These are phyloP conservation scores for Drosophila greeni DNA, from an alignment of 2,888 invertebrate genomes.

Conservation along the genomic window DNA sequence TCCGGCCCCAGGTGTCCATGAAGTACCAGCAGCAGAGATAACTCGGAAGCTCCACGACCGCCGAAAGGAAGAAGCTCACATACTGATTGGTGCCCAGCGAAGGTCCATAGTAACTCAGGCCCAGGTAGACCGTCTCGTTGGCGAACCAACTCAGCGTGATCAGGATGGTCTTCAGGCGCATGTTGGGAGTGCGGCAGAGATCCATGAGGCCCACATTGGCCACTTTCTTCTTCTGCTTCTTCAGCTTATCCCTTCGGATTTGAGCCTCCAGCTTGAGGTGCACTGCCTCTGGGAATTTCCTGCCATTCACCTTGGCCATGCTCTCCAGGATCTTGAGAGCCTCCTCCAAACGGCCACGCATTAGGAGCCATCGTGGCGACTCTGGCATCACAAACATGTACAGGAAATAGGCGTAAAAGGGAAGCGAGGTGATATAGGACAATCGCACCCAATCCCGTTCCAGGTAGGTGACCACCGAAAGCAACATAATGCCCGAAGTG, in stretches of 20 bases:
- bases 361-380: slow-evolving; percentile 94
- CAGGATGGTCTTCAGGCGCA: slow-evolving; percentile 90
- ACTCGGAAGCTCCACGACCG: slow-evolving; percentile 92
- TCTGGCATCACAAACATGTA: slow-evolving; percentile 94
- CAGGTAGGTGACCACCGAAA: slow-evolving; percentile 91
- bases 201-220: slow-evolving; percentile 78
- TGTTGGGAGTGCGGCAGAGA: slow-evolving; percentile 87
- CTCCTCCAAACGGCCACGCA: slow-evolving; percentile 89
- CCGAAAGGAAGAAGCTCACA: slow-evolving; percentile 92
- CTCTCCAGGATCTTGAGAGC: slow-evolving; percentile 88
- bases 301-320: slow-evolving; percentile 88
- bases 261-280: slow-evolving; percentile 86
- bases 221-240: slow-evolving; percentile 80
- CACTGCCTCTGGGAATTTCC: slow-evolving; percentile 86
- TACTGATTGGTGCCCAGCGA: slow-evolving; percentile 92
- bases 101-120: slow-evolving; percentile 93
- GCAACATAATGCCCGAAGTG: slow-evolving; percentile 89
- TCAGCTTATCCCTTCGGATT: slow-evolving; percentile 83
- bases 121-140: slow-evolving; percentile 94
- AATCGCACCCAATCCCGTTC: slow-evolving; percentile 91
- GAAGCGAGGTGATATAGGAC: slow-evolving; percentile 89
- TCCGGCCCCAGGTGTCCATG: slow-evolving; percentile 91
- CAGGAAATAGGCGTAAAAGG: slow-evolving; percentile 90
- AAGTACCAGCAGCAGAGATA: slow-evolving; percentile 92
- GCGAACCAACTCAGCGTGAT: slow-evolving; percentile 95